These are phyloP conservation scores for Periphyllus acericola DNA, from an alignment of 2,888 invertebrate species.

Conservation along the genomic window DNA sequence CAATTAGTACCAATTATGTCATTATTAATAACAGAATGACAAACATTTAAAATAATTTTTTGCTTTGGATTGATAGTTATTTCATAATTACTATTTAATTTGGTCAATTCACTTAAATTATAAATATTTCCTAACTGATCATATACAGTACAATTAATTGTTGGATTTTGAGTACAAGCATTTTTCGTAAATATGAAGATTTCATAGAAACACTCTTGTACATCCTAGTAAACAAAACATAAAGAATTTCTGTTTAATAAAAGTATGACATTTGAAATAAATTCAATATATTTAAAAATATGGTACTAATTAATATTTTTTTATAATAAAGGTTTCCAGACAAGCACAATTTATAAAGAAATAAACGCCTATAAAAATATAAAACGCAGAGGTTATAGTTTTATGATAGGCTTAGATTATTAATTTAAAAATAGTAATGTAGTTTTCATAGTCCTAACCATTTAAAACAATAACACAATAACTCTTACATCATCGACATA, in stretches of 20 bases:
- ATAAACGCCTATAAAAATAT: too few relatives aligned
- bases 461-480: neutral
- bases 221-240: constrained; percentile 28
- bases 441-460: neutral
- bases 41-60: constrained; percentile 54
- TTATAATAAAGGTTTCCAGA: too few relatives aligned
- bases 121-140: constrained; percentile 41
- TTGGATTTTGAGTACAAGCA: constrained; percentile 11
- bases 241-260: neutral
- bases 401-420: neutral
- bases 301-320: neutral
- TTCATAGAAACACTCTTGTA: constrained; percentile 23
- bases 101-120: constrained; percentile 38
- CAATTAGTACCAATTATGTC: constrained; percentile 27
- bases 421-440: neutral
- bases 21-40: constrained; percentile 55
- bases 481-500: neutral
- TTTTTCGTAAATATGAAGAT: constrained; percentile 30
- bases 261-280: neutral
- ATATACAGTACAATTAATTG: constrained; percentile 27
- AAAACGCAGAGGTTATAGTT: too few relatives aligned
- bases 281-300: neutral
- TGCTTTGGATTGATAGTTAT: neutral
- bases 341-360: too few relatives aligned
- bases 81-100: constrained; percentile 37